These are phyloP conservation scores for Pangasius mekongensis DNA, from an alignment of 2,797 vertebrate species.

Conservation along the genomic window DNA sequence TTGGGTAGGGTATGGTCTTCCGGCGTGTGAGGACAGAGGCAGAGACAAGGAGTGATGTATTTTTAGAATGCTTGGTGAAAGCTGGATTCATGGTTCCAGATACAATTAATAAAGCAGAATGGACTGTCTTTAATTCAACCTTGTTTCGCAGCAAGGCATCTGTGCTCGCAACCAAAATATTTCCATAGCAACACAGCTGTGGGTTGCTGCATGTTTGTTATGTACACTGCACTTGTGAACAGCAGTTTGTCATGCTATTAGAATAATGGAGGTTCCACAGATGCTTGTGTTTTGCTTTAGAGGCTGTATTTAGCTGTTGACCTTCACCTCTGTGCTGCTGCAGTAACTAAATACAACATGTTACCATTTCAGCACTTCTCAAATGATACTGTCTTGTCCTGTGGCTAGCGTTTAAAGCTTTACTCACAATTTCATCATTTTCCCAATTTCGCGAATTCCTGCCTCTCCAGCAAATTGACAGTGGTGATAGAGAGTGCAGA, in stretches of 20 bases:
- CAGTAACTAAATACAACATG: neutral
- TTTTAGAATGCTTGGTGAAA: neutral
- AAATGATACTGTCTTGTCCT: neutral
- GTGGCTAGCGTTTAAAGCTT: slow-evolving; percentile 13
- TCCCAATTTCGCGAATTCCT: neutral
- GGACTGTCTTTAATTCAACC: slow-evolving; percentile 50
- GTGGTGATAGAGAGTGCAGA: neutral
- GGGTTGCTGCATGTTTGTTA: slow-evolving; percentile 48
- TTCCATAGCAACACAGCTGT: slow-evolving; percentile 74
- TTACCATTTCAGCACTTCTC: slow-evolving; percentile 13
- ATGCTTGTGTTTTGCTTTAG: slow-evolving; percentile 37
- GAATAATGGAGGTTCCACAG: slow-evolving; percentile 40
- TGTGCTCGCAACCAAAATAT: slow-evolving; percentile 71
- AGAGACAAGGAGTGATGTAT: neutral
- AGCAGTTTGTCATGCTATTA: slow-evolving; percentile 24
- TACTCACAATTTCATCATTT: neutral
- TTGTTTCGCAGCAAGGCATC: slow-evolving; percentile 62
- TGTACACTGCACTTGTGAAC: slow-evolving; percentile 45
- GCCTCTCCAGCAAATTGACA: slow-evolving; percentile 11
- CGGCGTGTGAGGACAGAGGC: neutral
- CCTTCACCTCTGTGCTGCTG: slow-evolving; percentile 33
- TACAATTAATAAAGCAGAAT: slow-evolving; percentile 31
- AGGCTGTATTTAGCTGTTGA: slow-evolving; percentile 22
- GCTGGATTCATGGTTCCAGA: slow-evolving; percentile 8
- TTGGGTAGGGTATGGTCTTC: neutral